Evolutionary conservation across 2,113 vertebrate genomes (phyloP), one percentile per base, ranked within the genome.

Genomic region (Hassar affinis): DNA sequence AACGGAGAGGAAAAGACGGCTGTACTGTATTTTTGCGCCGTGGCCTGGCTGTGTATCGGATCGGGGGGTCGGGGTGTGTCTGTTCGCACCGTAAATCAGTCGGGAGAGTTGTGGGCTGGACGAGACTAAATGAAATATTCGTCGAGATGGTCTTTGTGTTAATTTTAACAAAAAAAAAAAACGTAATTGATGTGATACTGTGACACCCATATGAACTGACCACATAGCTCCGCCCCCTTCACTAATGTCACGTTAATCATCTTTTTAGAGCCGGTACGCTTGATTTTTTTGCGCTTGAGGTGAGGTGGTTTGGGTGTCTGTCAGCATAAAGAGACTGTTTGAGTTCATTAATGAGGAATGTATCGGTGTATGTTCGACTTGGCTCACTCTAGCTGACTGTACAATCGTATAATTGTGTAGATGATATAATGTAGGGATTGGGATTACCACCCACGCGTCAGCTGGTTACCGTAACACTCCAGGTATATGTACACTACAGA

Each of bases 1-100:
- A 78, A 9, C 45, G 51, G 82, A 66, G 61, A 68, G 49, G 49
- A 66, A 83, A 84, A 84, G 57, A 69, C 59, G 51, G 82, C 10
- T 78, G 45, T 69, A 57, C 10, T 78, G 45, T 69, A 57, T 69
- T 54, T 83, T n/a, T 42, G 68, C 30, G 68, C 15, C 68, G 35
- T 57, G 7, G 66, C 52, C 38, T 81, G 68, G n/a, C 35, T 59
- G 51, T 38, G 74, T 83, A 25, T 61, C 47, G 12, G 35, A 42
- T 61, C 27, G 57, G 56, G n/a, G 27, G 82, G 51, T 84, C 61
- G 75, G 69, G 27, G 62, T 78, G 75, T 56, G 51, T 25, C 45
- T 57, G 75, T 78, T 84, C 57, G 27, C 11, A 9, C 38, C 56
- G 59, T 83, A 83, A 83, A 68, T 68, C 74, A 76, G 42, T 20